Percentiles rank a stretch among this genome's conserved stretches.
These are phyloP conservation scores for Aptenodytes forsteri DNA, from an alignment of 2,113 vertebrate genomes.

Conservation along the genomic window DNA sequence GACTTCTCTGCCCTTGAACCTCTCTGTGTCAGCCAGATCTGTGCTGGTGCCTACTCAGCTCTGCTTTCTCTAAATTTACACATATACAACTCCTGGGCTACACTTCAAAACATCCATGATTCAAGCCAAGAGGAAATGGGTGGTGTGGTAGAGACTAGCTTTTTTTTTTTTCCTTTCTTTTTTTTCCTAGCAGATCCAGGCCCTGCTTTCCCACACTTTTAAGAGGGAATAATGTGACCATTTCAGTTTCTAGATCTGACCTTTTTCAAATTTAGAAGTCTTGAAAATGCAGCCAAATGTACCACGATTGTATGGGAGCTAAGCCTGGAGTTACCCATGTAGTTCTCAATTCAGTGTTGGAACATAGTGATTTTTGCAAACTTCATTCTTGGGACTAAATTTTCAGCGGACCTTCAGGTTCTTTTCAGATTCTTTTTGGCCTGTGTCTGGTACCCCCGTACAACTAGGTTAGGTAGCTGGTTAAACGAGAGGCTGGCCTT, in stretches of 20 bases:
- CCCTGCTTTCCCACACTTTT: neutral
- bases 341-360: neutral
- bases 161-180: too few relatives aligned
- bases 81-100: neutral
- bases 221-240: neutral
- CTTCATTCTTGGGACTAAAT: neutral
- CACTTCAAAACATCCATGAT: neutral
- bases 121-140: conserved; percentile 21
- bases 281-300: neutral
- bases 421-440: neutral
- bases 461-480: neutral
- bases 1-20: conserved; percentile 26
- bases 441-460: neutral
- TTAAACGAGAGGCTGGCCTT: neutral
- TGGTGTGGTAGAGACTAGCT: neutral
- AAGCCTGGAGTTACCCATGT: neutral
- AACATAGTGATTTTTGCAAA: neutral
- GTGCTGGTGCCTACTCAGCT: neutral
- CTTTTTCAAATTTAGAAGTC: neutral
- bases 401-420: neutral
- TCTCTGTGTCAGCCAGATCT: neutral
- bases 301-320: neutral
- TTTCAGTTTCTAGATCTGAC: neutral
- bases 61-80: conserved; percentile 9
- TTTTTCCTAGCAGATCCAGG: neutral